phyloP scores from a whole-genome alignment of 1,140 invertebrate genomes.

The Psix sp. region DNA sequence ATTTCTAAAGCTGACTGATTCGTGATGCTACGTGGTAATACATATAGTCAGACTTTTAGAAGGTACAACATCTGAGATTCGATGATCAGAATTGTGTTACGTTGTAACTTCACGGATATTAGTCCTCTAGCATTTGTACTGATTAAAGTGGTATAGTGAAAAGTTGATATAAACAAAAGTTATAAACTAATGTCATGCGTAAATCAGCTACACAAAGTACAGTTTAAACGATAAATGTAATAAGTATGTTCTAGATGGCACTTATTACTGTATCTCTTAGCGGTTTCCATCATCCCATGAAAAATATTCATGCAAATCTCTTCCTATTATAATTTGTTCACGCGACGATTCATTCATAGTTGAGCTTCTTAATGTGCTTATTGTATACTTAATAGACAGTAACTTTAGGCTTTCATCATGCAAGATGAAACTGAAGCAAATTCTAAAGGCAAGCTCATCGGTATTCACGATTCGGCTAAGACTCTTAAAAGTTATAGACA shows the following conservation, averaged over 20 bases:
- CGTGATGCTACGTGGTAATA: constrained; percentile 13
- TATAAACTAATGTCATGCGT: constrained; percentile 42
- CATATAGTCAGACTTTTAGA: no score
- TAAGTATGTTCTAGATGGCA: constrained; percentile 35
- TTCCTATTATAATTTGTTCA: constrained; percentile 48
- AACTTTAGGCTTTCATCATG: constrained; percentile 36
- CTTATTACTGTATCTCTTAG: constrained; percentile 47
- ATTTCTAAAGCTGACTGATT: constrained; percentile 30
- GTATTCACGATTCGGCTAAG: no score
- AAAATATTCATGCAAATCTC: constrained; percentile 43
- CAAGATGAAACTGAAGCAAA: constrained; percentile 16
- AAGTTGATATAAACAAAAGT: constrained; percentile 16
- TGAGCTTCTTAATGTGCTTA: constrained; percentile 55
- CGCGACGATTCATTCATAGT: constrained; percentile 42
- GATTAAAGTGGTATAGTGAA: constrained; percentile 33
- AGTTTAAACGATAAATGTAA: constrained; percentile 46
- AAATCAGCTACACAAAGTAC: constrained; percentile 40
- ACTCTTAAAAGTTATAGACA: neutral
- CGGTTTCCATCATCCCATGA: constrained; percentile 28
- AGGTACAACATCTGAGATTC: no score
- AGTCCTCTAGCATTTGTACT: constrained; percentile 51
- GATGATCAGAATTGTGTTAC: no score
- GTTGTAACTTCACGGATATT: constrained; percentile 13
- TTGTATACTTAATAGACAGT: constrained; percentile 45
- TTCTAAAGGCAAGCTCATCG: no score